Conservation (phyloP, 2,888 invertebrate species). For the Anarsia innoxiella region DNA sequence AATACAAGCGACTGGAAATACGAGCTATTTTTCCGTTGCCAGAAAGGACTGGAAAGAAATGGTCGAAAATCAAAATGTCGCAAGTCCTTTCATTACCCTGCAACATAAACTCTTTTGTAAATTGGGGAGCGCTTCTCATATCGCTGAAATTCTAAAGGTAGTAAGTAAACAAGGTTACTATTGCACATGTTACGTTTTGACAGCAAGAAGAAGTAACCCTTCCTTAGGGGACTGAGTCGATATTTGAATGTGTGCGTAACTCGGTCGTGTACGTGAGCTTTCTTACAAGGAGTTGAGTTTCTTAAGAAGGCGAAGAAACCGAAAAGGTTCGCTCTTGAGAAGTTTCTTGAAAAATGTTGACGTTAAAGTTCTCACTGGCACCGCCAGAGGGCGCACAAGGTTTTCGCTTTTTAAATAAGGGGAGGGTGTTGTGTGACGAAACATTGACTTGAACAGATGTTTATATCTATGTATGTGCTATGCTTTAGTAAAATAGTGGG, state of each 20-base stretch:
- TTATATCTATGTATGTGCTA: too few relatives aligned
- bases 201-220: too few relatives aligned
- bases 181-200: too few relatives aligned
- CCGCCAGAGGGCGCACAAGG: slow-evolving; percentile 61
- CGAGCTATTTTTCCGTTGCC: slow-evolving; percentile 4
- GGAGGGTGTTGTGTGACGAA: too few relatives aligned
- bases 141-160: slow-evolving; percentile 12
- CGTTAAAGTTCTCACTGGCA: slow-evolving; percentile 36
- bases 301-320: slow-evolving; percentile 71
- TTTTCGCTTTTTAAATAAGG: slow-evolving; percentile 26
- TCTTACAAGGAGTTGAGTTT: slow-evolving; percentile 62
- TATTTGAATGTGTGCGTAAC: slow-evolving; percentile 36
- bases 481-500: too few relatives aligned
- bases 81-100: slow-evolving; percentile 15
- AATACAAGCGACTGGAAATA: slow-evolving; percentile 10
- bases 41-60: slow-evolving; percentile 13
- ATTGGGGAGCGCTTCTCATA: too few relatives aligned
- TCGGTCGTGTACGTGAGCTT: slow-evolving; percentile 47
- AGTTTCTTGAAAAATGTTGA: slow-evolving; percentile 62
- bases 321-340: slow-evolving; percentile 67
- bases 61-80: slow-evolving; percentile 23
- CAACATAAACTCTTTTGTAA: slow-evolving; percentile 26
- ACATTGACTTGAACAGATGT: too few relatives aligned
- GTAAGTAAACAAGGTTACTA: too few relatives aligned
- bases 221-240: slow-evolving; percentile 27